A percentile compares a stretch with the other conserved stretches of the same genome.
Conservation (phyloP, 2,888 invertebrate species). For the Acronicta leporina region DNA sequence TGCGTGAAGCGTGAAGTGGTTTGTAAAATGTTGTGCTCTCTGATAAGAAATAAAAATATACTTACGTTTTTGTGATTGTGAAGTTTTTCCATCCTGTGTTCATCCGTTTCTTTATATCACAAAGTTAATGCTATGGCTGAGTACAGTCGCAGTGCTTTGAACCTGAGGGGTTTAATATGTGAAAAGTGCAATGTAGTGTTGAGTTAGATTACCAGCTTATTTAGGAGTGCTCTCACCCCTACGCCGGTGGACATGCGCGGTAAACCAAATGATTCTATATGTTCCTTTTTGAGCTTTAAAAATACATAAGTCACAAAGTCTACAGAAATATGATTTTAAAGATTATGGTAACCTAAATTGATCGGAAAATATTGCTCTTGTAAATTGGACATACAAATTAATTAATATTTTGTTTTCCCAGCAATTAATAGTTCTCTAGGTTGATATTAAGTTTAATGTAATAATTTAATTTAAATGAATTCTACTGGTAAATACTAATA, state of each 20-base stretch:
- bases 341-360: conserved; percentile 6
- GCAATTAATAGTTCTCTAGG: too few relatives aligned
- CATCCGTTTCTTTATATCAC: conserved; percentile 21
- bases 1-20: conserved; percentile 35
- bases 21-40: conserved; percentile 17
- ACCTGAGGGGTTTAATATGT: conserved; percentile 31
- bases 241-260: conserved; percentile 51
- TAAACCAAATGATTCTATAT: conserved; percentile 44
- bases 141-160: conserved; percentile 31
- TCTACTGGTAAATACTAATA: neutral
- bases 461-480: too few relatives aligned
- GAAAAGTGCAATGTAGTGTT: conserved; percentile 50
- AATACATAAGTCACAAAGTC: neutral
- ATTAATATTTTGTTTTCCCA: too few relatives aligned
- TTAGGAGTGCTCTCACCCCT: conserved; percentile 31
- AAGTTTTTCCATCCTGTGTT: conserved; percentile 19
- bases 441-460: too few relatives aligned
- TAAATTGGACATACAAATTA: too few relatives aligned
- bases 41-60: conserved; percentile 25
- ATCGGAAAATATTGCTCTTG: neutral
- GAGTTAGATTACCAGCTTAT: conserved; percentile 41
- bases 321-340: conserved; percentile 19
- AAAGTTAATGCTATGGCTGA: conserved; percentile 23
- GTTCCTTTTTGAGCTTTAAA: conserved; percentile 33
- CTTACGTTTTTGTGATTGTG: conserved; percentile 38